These are phyloP conservation scores for Neoarius graeffei DNA, from an alignment of 2,113 vertebrate species.

Conservation along the genomic window DNA sequence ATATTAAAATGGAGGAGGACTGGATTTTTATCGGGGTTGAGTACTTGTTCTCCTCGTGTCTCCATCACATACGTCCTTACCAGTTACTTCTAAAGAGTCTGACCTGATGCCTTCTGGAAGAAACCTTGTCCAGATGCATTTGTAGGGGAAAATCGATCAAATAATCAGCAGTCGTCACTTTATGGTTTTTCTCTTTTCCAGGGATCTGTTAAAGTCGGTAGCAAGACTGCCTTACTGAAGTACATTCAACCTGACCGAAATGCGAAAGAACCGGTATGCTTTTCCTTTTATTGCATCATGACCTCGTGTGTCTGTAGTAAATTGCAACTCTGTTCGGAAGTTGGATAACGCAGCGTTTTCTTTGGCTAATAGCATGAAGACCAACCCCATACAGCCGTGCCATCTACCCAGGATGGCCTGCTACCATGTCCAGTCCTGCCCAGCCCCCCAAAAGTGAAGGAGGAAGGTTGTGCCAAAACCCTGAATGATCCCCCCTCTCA, in stretches of 20 bases:
- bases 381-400: slow-evolving; percentile 70
- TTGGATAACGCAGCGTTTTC: background rate
- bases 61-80: background rate
- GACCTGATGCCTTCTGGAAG: slow-evolving; percentile 63
- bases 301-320: background rate
- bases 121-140: slow-evolving; percentile 37
- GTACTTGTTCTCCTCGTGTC: background rate
- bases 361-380: slow-evolving; percentile 62
- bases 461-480: slow-evolving; percentile 53
- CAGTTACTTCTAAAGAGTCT: slow-evolving; percentile 1
- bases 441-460: slow-evolving; percentile 53
- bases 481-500: slow-evolving; percentile 53
- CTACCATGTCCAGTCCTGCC: slow-evolving; percentile 60
- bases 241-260: slow-evolving; percentile 76
- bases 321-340: background rate
- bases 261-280: slow-evolving; percentile 61
- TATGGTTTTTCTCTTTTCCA: slow-evolving; percentile 74
- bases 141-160: slow-evolving; percentile 18
- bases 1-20: background rate
- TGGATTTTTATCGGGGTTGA: background rate
- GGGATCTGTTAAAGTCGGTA: slow-evolving; percentile 89
- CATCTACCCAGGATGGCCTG: slow-evolving; percentile 66
- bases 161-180: background rate
- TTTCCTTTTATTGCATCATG: background rate
- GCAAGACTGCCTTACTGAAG: slow-evolving; percentile 85